Evolutionary conservation across 92 coral and sea anemone species (phyloP).

Genomic region (Palythoa heliodiscus): DNA sequence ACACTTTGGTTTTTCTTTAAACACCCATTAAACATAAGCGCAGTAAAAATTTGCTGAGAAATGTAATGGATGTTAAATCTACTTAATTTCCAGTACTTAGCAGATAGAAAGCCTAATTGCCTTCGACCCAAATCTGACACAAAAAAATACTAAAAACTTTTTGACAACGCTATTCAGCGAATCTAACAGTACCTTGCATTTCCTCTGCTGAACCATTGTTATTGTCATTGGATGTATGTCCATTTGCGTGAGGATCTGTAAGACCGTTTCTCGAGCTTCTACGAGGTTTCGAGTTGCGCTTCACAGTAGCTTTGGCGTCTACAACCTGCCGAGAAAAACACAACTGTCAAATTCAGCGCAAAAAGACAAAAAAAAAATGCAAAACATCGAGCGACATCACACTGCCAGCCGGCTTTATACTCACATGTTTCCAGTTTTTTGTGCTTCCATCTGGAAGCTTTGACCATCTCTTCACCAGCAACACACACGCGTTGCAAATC

Average conservation of each 20-base stretch:
- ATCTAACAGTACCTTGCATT: slow-evolving; percentile 35
- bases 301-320: slow-evolving; percentile 83
- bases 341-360: slow-evolving; percentile 26
- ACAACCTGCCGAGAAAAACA: slow-evolving; percentile 71
- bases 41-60: not conserved
- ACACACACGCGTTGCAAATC: slow-evolving; percentile 98
- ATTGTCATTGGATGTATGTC: slow-evolving; percentile 61
- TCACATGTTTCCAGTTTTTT: slow-evolving; percentile 97
- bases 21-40: not conserved
- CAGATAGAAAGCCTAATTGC: not conserved
- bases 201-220: slow-evolving; percentile 47
- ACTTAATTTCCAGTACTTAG: not conserved
- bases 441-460: slow-evolving; percentile 88
- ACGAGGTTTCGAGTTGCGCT: slow-evolving; percentile 76
- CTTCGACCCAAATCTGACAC: not conserved
- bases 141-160: not conserved
- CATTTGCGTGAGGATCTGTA: slow-evolving; percentile 44
- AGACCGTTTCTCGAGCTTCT: slow-evolving; percentile 77
- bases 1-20: not conserved
- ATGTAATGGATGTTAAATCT: not conserved
- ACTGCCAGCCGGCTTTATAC: slow-evolving; percentile 36
- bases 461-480: slow-evolving; percentile 94
- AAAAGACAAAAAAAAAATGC: not conserved
- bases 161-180: not conserved
- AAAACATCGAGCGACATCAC: not conserved